Percentiles rank a stretch among this genome's conserved stretches.
These are phyloP conservation scores for Acropora tenuis DNA, from an alignment of 64 coral and sea anemone species.

Conservation along the genomic window DNA sequence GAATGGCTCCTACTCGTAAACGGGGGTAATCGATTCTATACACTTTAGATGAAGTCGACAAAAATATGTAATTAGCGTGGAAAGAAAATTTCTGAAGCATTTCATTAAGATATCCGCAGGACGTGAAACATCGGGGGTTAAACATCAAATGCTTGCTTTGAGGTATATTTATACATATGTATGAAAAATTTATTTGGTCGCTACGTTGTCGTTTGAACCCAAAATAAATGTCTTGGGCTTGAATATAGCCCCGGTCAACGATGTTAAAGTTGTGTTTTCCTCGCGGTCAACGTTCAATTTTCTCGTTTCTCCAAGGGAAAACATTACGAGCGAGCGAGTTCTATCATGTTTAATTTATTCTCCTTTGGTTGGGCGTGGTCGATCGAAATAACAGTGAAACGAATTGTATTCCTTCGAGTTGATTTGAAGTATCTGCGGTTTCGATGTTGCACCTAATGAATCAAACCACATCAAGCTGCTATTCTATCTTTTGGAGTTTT, in stretches of 20 bases:
- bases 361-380: not conserved
- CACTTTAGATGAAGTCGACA: not conserved
- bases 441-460: not conserved
- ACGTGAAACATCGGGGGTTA: not conserved
- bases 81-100: not conserved
- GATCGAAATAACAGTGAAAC: not conserved
- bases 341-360: not conserved
- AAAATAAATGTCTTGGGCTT: not conserved
- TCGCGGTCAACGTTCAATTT: not conserved
- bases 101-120: conserved; percentile 54
- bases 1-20: not conserved
- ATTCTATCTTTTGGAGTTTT: not conserved
- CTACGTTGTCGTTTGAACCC: not conserved
- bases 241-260: no score
- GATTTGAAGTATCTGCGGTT: conserved; percentile 5
- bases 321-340: not conserved
- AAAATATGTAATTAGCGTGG: not conserved
- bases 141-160: not conserved
- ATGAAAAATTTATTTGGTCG: not conserved
- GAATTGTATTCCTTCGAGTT: not conserved
- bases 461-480: not conserved
- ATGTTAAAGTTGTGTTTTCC: not conserved
- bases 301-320: not conserved
- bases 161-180: not conserved
- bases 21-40: not conserved